Evolutionary conservation across 1,140 invertebrate species (phyloP), one percentile per base, ranked within the genome.

Genomic region (Gryon sp.): DNA sequence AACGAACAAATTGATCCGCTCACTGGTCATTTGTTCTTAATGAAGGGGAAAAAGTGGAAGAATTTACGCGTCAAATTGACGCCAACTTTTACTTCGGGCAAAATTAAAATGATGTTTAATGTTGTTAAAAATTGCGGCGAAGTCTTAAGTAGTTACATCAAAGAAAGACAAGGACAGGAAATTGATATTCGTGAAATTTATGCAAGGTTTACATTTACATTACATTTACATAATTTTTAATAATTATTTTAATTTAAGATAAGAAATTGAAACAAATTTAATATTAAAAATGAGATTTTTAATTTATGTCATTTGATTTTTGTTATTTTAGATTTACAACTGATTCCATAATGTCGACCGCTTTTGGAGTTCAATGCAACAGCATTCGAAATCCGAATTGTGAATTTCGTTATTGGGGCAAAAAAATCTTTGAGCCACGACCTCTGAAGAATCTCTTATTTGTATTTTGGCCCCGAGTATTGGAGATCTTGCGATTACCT

Each of bases 21-120:
- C 0, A 88, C 88, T 14, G 87, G 88, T 4, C 89, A 91, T 63
- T 79, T 93, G 18, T 90, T 92, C 28, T 75, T 84, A 5, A 34
- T 88, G 28, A 77, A 82, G 15, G 86, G 85, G 0, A 82, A 89
- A 26, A 75, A 88, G 68, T 92, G 91, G 92, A 88, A 86, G 36
- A 84, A 81, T 28, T 52, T 92, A 1, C 84, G 91, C 38, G 60
- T 81, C 0, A 91, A 91, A 52, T 55, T 92, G 6, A 86, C 88
- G 0, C 90, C 91, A 0, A 87, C 89, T 2, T 93, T 92, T 70
- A 90, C 90, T 1, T 85, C 90, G 2, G 89, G 87, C 1, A 92
- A 91, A 83, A 81, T 92, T 20, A 92, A 91, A 78, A 80, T 74
- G 2, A 92, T 92, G 90, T 90, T 91, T 12, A 68, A 77, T 1